Base-by-base conservation (phyloP, 1,140 invertebrate genomes). In the Pogonomyrmex barbatus region DNA sequence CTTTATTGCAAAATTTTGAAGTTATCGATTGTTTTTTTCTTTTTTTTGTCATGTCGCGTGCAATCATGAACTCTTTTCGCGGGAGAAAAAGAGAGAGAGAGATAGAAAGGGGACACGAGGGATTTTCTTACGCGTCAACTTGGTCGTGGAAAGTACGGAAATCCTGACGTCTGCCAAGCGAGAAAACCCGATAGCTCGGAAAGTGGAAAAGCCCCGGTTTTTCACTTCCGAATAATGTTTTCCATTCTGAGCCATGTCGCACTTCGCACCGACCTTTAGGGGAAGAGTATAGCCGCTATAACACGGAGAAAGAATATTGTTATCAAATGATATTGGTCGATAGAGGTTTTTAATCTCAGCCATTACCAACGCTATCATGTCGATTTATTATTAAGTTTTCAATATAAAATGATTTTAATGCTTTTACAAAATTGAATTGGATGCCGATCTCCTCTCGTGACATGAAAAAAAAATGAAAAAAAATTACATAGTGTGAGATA, bases 171-270 rank as follows among this genome's bases (percentile, higher is more conserved):
- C 36, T 75, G 52, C 52, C 71, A n/a, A 62, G 56, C 56, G 75
- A 63, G 42, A 77, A 77, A 77, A 77, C 63, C 75, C 75, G 42
- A 77, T 77, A 77, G 75, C 56, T 63, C 24, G 75, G 30, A 77
- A 77, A 77, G 58, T 77, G 39, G 56, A 30, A 77, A 77, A 77
- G 75, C 56, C 75, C 56, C 42, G 14, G 39, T 63, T 77, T 77
- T 77, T 56, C 39, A 14, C 30, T 24, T 33, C 39, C 42, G 56
- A 77, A 76, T 76, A 54, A 60, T 63, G 75, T 63, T 45, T 77
- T 62, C 8, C 24, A 62, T 24, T 33, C 75, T 14, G 56, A 17
- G 56, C 56, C 30, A 24, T 63, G 56, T 77, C 75, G 4, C 56
- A 77, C 63, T 45, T 77, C 56, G 56, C 30, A 8, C 42, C 14